phyloP scores from a whole-genome alignment of 2,888 invertebrate genomes.

The Pollenia amentaria region DNA sequence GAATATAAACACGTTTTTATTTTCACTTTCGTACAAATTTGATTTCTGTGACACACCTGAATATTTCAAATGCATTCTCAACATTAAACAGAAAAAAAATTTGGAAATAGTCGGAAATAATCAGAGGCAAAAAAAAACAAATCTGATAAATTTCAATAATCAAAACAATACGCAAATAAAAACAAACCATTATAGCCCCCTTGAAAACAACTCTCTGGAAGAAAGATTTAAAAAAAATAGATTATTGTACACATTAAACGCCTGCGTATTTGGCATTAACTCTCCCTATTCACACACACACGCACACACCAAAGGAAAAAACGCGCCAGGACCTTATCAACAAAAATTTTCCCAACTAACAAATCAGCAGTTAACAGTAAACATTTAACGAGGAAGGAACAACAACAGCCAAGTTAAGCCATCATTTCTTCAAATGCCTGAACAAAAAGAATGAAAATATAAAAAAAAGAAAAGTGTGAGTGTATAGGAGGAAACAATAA shows the following conservation, averaged over 20 bases:
- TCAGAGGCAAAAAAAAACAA: constrained; percentile 8
- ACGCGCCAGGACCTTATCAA: constrained; percentile 69
- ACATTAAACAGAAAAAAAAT: background rate
- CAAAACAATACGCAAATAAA: constrained; percentile 65
- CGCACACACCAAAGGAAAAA: constrained; percentile 52
- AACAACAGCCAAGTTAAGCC: constrained; percentile 54
- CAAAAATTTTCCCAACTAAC: constrained; percentile 52
- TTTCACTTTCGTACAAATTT: too few species aligned
- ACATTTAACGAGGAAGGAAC: constrained; percentile 66
- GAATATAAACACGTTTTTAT: too few species aligned
- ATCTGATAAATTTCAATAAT: constrained; percentile 57
- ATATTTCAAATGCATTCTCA: background rate
- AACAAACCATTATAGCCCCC: constrained; percentile 61
- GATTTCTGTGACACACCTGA: too few species aligned
- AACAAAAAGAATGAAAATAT: constrained; percentile 51
- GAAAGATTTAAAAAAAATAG: background rate
- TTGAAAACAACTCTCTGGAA: constrained; percentile 19
- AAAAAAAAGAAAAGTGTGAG: constrained; percentile 45
- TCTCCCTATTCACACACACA: constrained; percentile 43
- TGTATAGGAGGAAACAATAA: constrained; percentile 13
- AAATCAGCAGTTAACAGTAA: constrained; percentile 72
- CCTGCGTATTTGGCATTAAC: constrained; percentile 61
- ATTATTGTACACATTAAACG: constrained; percentile 43
- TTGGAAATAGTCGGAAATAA: background rate
- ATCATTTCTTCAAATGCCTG: constrained; percentile 27